These are phyloP conservation scores for Drosophila arawakana DNA, from an alignment of 1,140 invertebrate species.

Conservation along the genomic window DNA sequence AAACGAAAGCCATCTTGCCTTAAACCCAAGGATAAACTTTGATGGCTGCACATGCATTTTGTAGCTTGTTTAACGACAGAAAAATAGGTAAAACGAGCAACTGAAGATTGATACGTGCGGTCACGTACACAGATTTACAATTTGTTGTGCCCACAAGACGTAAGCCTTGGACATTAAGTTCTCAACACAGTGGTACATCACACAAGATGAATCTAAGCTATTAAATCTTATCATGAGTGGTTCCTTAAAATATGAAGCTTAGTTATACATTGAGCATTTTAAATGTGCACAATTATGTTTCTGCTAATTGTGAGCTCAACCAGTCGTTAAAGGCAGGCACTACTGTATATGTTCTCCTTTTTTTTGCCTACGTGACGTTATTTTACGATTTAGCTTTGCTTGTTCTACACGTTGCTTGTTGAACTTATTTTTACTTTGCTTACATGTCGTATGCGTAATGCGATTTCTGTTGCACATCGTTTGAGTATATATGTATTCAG, in stretches of 20 bases:
- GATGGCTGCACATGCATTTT: conserved; percentile 69
- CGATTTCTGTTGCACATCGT: conserved; percentile 24
- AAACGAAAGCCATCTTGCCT: conserved; percentile 28
- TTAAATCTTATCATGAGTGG: background rate
- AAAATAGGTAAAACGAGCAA: conserved; percentile 58
- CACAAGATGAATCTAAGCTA: background rate
- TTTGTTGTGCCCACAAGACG: conserved; percentile 50
- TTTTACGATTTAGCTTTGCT: conserved; percentile 26
- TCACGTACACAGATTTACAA: conserved; percentile 67
- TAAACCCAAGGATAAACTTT: conserved; percentile 39
- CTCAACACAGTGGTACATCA: background rate
- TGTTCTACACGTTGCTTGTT: conserved; percentile 20
- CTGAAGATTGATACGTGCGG: conserved; percentile 34
- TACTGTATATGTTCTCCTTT: conserved; percentile 43
- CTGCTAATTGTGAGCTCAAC: background rate
- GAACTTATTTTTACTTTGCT: conserved; percentile 13
- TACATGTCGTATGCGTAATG: conserved; percentile 60
- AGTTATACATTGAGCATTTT: background rate
- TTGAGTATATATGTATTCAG: conserved; percentile 22
- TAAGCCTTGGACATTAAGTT: conserved; percentile 19
- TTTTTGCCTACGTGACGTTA: conserved; percentile 46
- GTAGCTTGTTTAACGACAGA: conserved; percentile 61
- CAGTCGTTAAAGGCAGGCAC: background rate
- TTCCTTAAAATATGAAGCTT: background rate
- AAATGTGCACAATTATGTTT: background rate